Evolutionary conservation across 2,888 invertebrate species (phyloP), one percentile per base, ranked within the genome.

Genomic region (Noctua janthina): DNA sequence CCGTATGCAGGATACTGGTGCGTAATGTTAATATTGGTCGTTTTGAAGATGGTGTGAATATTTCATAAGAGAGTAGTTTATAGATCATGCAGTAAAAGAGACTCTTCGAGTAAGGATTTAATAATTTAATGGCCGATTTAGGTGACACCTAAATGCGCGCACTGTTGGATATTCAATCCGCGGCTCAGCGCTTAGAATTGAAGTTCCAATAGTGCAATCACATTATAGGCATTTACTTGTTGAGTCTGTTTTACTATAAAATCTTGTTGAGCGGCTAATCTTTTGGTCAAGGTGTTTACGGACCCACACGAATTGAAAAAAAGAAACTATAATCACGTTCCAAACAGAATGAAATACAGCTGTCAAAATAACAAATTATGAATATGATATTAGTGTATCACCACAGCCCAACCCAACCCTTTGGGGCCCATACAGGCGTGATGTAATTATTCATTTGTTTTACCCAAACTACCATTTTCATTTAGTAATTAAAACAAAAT

Each of bases 11-110:
- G 15, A 56, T 59, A 4, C 29, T 54, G 15, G 39, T 54, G 43
- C 35, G 20, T 62, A 23, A 54, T 67, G 74, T 74, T 71, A 84
- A 79, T 71, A 67, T 71, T 67, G 70, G 79, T 74, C 10, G 39
- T 67, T 71, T 71, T 79, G 66, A 69, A 66, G 49, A 8, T 7
- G 43, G 3, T 43, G 0, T 39, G 68, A 29, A 78, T 62, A 62
- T 78, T 68, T 82, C 13, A 29, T 20, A 59, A 35, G 35, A 35
- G 35, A 43, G 7, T 4, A 10, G 10, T 46, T 62, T 68, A n/a
- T 64, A 35, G 17, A 64, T 64, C 35, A 17, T 7, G 29, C 62
- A 62, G 2, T 62, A n/a, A 29, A 62, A 7, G 6, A n/a, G 3
- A 56, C 0, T 56, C 2, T 56, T 59, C 4, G 13, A 59, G n/a